Percentiles rank a stretch among this genome's conserved stretches.
These are phyloP conservation scores for Sphenopsis melanotis DNA, from an alignment of 2,797 vertebrate genomes.

Conservation along the genomic window DNA sequence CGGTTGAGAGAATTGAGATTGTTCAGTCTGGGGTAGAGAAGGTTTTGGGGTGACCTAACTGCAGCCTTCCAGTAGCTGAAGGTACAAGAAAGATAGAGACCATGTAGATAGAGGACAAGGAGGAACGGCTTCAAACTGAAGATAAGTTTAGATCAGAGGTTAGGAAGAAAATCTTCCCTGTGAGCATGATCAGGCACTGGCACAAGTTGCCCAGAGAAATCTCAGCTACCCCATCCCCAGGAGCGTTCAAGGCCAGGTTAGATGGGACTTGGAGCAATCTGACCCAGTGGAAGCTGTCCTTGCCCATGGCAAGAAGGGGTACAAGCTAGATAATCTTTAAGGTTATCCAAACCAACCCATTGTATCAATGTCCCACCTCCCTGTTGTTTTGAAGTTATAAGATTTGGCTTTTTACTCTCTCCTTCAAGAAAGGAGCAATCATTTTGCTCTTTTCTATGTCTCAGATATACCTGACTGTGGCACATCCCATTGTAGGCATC, in stretches of 20 bases:
- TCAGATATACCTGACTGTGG: neutral
- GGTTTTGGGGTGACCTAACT: neutral
- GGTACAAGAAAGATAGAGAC: neutral
- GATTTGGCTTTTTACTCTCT: neutral
- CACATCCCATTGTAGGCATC: neutral
- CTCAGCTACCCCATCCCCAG: neutral
- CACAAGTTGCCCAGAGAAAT: too few species aligned
- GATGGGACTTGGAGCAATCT: neutral
- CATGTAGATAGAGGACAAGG: neutral
- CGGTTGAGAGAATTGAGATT: neutral
- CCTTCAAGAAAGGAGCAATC: neutral
- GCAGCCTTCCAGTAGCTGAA: neutral
- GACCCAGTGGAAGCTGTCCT: neutral
- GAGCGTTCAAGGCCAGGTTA: neutral
- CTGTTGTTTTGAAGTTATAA: neutral
- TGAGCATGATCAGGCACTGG: neutral
- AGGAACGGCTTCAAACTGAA: neutral
- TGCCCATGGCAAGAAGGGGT: rapidly evolving
- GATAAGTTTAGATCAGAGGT: neutral
- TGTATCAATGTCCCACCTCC: neutral
- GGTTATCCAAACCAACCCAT: neutral
- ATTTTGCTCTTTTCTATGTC: neutral
- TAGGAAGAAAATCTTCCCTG: neutral
- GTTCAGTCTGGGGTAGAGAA: neutral
- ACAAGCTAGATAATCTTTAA: neutral